Base-by-base conservation (phyloP, 2,797 vertebrate genomes). In the Lithobates sylvaticus region DNA sequence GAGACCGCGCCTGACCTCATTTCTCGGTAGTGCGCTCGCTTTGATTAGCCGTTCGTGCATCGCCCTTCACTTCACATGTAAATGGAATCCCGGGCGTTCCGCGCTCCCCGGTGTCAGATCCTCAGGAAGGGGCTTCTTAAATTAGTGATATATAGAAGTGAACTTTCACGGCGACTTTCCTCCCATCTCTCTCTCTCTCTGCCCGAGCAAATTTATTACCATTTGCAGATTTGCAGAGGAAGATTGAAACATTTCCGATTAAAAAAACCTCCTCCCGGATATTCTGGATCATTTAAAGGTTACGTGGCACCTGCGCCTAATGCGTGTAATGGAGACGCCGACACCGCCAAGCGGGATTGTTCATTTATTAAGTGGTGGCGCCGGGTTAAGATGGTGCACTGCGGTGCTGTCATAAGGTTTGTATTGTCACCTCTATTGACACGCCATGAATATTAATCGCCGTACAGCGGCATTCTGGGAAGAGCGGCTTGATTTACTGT, bases 391-490 rank as follows among this genome's bases (percentile, higher is more conserved):
- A 67, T 29, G 65, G 65, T 29, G 65, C 27, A 29, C 65, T 67
- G 65, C 65, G 27, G 65, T 5, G n/a, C 65, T 26, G 65, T 67
- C 65, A 67, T 67, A 67, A 67, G 65, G 27, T 29, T 67, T 67
- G 65, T 67, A 29, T 67, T 29, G 65, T 67, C 65, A 67, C 65
- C 65, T 67, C 65, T 29, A 67, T 67, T 67, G 65, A 67, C 65
- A 67, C 65, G 65, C 65, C 65, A 72, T 72, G 70, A 72, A 72
- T 72, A 72, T 72, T 72, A 72, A 72, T 72, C 70, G 32, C 34
- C 1, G 32, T 23, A 12, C 36, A n/a, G 70, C 32, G 18, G 34
- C 15, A 32, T 36, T 72, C 34, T 72, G 32, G 21, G 34, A 72
- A 72, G 7, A 23, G 0, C 16, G 34, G 10, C 70, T 72, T 72